phyloP scores from a whole-genome alignment of 2,888 invertebrate genomes.

The Amaurobius ferox region DNA sequence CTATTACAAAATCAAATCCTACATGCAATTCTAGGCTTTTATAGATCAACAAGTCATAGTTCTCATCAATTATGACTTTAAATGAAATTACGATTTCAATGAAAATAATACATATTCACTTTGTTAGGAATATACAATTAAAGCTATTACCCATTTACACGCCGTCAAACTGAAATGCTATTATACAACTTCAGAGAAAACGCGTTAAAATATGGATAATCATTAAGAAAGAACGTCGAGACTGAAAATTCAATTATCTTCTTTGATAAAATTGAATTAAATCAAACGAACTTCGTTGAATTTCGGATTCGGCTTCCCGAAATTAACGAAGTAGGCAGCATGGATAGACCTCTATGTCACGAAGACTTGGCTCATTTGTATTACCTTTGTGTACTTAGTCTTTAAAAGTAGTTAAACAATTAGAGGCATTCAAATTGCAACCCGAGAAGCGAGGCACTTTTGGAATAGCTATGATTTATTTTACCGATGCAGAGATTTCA shows the following conservation, averaged over 20 bases:
- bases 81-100: slow-evolving; percentile 20
- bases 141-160: slow-evolving; percentile 50
- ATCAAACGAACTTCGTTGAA: slow-evolving; percentile 12
- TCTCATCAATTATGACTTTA: neutral
- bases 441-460: neutral
- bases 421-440: slow-evolving; percentile 26
- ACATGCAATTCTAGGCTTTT: neutral
- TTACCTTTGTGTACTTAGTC: slow-evolving; percentile 26
- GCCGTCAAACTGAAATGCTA: slow-evolving; percentile 36
- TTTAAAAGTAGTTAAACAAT: slow-evolving; percentile 52
- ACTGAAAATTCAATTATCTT: slow-evolving; percentile 59
- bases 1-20: too few species aligned
- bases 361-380: slow-evolving; percentile 50
- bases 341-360: slow-evolving; percentile 4
- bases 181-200: slow-evolving; percentile 27
- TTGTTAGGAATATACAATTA: slow-evolving; percentile 57
- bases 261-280: slow-evolving; percentile 66
- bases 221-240: slow-evolving; percentile 52
- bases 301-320: slow-evolving; percentile 24
- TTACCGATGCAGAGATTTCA: neutral
- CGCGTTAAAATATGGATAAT: slow-evolving; percentile 59
- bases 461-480: neutral
- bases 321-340: slow-evolving; percentile 7
- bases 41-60: too few species aligned
- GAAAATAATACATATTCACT: slow-evolving; percentile 51